Conservation (phyloP, 2,113 vertebrate genomes). For the Tupaia chinensis region DNA sequence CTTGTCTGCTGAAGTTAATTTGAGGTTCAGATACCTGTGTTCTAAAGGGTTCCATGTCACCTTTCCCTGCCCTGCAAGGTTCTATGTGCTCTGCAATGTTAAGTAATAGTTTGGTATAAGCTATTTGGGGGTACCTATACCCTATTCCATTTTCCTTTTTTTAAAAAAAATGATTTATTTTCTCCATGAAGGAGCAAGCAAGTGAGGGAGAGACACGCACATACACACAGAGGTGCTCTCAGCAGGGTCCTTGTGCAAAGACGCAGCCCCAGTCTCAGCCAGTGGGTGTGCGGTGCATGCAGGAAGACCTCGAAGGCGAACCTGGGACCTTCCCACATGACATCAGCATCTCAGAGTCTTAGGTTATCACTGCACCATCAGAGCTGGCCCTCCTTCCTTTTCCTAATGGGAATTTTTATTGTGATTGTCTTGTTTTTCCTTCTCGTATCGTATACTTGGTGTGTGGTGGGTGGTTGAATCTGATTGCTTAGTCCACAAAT, state of each 20-base stretch:
- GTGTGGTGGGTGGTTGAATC: not conserved
- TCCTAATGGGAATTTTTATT: not conserved
- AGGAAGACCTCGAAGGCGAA: no score
- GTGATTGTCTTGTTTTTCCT: not conserved
- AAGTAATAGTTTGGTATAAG: not conserved
- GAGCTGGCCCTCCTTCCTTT: not conserved
- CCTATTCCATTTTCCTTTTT: not conserved
- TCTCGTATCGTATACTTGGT: not conserved
- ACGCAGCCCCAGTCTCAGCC: no score
- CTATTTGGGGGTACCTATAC: fast-evolving
- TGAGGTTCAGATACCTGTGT: not conserved
- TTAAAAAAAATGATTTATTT: no score
- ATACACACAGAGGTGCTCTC: no score
- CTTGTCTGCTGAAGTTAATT: not conserved
- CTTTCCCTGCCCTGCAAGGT: not conserved
- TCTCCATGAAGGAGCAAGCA: no score
- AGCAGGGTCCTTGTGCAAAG: no score
- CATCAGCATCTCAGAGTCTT: no score
- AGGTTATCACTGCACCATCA: no score
- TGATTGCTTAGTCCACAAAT: not conserved
- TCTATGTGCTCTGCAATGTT: fast-evolving
- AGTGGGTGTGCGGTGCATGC: no score
- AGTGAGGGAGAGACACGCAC: no score
- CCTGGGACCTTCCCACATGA: no score
- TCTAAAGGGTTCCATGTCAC: not conserved